These are phyloP conservation scores for Phoxinus dragarum DNA, from an alignment of 2,797 vertebrate species.

Conservation along the genomic window DNA sequence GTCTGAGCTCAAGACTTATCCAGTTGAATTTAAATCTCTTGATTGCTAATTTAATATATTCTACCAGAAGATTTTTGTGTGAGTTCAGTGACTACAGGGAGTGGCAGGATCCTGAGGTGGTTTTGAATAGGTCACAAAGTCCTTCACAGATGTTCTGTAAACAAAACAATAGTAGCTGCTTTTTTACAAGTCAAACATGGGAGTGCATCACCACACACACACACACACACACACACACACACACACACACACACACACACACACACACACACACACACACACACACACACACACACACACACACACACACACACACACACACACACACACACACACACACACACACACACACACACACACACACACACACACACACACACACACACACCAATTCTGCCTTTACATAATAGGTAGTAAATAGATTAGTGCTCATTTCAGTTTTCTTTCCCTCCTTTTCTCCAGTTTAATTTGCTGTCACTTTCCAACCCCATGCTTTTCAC, in stretches of 20 bases:
- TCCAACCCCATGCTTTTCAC: background rate
- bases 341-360: no score
- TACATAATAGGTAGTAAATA: background rate
- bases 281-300: no score
- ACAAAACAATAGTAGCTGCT: background rate
- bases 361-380: no score
- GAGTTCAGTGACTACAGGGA: background rate
- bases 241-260: no score
- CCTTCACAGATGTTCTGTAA: slow-evolving; percentile 22
- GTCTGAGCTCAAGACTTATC: background rate
- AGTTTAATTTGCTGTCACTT: background rate
- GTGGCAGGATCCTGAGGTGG: background rate
- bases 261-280: no score
- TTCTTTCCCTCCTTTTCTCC: background rate
- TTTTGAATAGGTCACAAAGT: slow-evolving; percentile 28
- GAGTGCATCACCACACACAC: background rate
- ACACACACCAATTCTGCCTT: background rate
- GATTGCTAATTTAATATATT: background rate
- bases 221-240: no score
- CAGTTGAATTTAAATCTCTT: background rate
- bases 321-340: no score
- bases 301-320: no score
- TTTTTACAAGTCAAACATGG: slow-evolving; percentile 18
- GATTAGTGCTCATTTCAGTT: background rate
- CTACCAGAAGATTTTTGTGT: background rate